phyloP scores from a whole-genome alignment of 2,113 vertebrate genomes.

The Ammodramus savannarum region DNA sequence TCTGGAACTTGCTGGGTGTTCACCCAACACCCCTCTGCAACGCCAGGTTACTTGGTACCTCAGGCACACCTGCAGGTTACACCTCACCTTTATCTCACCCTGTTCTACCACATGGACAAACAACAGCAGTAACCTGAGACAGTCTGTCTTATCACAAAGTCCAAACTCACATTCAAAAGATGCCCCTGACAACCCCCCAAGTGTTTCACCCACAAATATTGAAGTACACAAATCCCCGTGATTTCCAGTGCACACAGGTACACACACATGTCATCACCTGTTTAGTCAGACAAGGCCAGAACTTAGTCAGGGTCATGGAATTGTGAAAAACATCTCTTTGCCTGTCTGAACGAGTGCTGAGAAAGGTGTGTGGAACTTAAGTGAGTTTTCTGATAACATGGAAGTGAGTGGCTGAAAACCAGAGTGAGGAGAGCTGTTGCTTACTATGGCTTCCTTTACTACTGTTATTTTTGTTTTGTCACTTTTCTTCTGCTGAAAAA shows the following conservation, averaged over 20 bases:
- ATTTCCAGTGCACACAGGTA: neutral
- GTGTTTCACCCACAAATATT: rapidly evolving
- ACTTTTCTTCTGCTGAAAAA: neutral
- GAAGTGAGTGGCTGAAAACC: neutral
- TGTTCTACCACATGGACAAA: neutral
- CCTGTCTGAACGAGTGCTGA: neutral
- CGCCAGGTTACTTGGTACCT: rapidly evolving
- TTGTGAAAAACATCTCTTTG: neutral
- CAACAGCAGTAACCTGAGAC: neutral
- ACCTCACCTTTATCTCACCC: neutral
- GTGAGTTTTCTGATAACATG: neutral
- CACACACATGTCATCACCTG: rapidly evolving
- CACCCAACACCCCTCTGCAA: neutral
- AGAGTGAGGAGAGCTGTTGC: neutral
- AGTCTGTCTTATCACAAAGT: neutral
- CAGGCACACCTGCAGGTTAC: neutral
- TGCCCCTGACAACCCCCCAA: neutral
- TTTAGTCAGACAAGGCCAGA: neutral
- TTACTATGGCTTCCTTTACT: neutral
- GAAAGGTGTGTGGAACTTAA: neutral
- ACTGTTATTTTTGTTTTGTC: neutral
- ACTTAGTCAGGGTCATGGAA: neutral
- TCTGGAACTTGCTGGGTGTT: neutral
- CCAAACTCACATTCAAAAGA: neutral
- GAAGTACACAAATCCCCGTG: rapidly evolving